A percentile compares a stretch with the other conserved stretches of the same genome.
Evolutionary conservation across 92 coral and sea anemone species (phyloP).

Genomic region (Actinostola sp.): DNA sequence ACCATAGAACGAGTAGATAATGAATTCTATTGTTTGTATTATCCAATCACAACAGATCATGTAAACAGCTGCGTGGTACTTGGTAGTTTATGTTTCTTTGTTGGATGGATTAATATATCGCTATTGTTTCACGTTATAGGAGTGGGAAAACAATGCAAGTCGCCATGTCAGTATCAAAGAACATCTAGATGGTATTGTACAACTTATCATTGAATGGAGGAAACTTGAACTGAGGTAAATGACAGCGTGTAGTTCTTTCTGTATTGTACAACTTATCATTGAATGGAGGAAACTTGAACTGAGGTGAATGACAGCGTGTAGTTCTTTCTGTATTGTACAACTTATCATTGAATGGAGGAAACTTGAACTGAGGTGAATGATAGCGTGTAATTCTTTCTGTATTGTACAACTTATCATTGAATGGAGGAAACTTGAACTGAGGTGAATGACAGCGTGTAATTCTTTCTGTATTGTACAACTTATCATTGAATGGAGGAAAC

Average conservation of each 20-base stretch:
- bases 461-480: slow-evolving; percentile 64
- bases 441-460: too few relatives aligned
- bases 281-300: slow-evolving; percentile 94
- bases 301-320: too few relatives aligned
- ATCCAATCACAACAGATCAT: too few relatives aligned
- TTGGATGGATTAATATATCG: too few relatives aligned
- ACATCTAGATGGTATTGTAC: slow-evolving; percentile 75
- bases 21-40: too few relatives aligned
- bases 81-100: background rate
- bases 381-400: too few relatives aligned
- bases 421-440: slow-evolving; percentile 94
- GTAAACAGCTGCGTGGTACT: too few relatives aligned
- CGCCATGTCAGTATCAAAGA: slow-evolving; percentile 83
- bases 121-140: too few relatives aligned
- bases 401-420: slow-evolving; percentile 75
- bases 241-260: too few relatives aligned
- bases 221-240: slow-evolving; percentile 89
- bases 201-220: slow-evolving; percentile 88
- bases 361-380: slow-evolving; percentile 88
- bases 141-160: slow-evolving; percentile 96
- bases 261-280: slow-evolving; percentile 72
- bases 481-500: slow-evolving; percentile 69
- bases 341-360: slow-evolving; percentile 90
- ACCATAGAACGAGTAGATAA: too few relatives aligned
- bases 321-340: slow-evolving; percentile 62